A percentile compares a stretch with the other conserved stretches of the same genome.
These are phyloP conservation scores for Bactericera cockerelli DNA, from an alignment of 1,140 invertebrate genomes.

Conservation along the genomic window DNA sequence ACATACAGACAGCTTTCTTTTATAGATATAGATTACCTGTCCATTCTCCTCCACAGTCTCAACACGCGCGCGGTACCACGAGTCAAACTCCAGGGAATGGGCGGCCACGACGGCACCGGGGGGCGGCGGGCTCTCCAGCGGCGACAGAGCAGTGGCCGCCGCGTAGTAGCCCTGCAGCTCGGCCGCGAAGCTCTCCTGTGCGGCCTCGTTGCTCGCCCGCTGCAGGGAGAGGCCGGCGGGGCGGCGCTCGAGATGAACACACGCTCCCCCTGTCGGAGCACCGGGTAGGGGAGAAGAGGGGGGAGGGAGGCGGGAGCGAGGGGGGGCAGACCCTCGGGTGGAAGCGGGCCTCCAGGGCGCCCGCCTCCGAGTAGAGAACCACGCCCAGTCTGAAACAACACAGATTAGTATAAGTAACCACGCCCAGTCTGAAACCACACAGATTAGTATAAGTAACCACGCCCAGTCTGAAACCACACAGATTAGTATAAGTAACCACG, in stretches of 20 bases:
- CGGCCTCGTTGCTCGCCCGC: too few relatives aligned
- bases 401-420: too few relatives aligned
- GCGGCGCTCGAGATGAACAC: background rate
- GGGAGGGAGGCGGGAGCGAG: background rate
- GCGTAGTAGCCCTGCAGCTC: background rate
- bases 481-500: too few relatives aligned
- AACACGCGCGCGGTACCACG: too few relatives aligned
- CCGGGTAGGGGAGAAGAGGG: background rate
- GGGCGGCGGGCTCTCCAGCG: background rate
- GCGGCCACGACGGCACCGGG: constrained; percentile 37
- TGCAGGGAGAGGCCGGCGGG: background rate
- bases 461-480: too few relatives aligned
- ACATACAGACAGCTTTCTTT: too few relatives aligned
- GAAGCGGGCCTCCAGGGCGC: too few relatives aligned
- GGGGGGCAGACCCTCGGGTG: background rate
- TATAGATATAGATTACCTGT: too few relatives aligned
- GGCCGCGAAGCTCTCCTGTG: background rate
- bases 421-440: too few relatives aligned
- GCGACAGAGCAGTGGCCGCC: background rate
- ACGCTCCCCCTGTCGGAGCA: background rate
- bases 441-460: too few relatives aligned
- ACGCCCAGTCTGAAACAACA: background rate
- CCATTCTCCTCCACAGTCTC: too few relatives aligned
- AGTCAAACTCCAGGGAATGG: constrained; percentile 36
- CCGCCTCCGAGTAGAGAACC: background rate